These are phyloP conservation scores for Neogale vison DNA, from an alignment of 2,113 vertebrate species.

Conservation along the genomic window DNA sequence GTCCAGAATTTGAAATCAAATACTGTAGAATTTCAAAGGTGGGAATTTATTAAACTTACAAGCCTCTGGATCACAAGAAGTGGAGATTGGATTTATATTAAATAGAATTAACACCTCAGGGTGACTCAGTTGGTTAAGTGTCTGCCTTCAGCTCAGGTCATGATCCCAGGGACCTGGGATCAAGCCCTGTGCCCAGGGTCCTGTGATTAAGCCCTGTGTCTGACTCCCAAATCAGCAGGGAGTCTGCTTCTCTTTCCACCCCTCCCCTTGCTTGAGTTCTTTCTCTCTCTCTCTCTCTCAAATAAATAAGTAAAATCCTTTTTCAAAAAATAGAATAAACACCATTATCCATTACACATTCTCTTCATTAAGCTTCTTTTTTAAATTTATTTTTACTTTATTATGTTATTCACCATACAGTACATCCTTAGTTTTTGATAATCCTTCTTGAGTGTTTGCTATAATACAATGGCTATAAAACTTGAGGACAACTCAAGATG, in stretches of 20 bases:
- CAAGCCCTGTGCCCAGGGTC: background rate
- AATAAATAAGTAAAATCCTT: background rate
- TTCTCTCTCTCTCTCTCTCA: background rate
- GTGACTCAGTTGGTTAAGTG: background rate
- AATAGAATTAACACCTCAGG: background rate
- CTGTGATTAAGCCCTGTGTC: background rate
- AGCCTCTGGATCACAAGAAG: background rate
- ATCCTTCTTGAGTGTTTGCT: background rate
- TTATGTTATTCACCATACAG: background rate
- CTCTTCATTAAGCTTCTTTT: background rate
- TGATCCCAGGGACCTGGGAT: background rate
- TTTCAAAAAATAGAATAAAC: background rate
- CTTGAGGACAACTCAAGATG: background rate
- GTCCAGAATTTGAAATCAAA: slow-evolving; percentile 2
- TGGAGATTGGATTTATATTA: background rate
- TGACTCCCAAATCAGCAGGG: background rate
- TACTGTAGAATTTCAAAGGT: background rate
- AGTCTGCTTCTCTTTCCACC: background rate
- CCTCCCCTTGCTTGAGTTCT: background rate
- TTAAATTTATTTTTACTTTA: too few relatives aligned
- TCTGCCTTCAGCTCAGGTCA: too few relatives aligned
- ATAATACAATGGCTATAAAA: background rate
- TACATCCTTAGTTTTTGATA: background rate
- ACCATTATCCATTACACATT: background rate
- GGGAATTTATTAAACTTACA: background rate